A percentile compares a stretch with the other conserved stretches of the same genome.
phyloP scores from a whole-genome alignment of 1,140 invertebrate species.

The Yoshiicerus persimilis region DNA sequence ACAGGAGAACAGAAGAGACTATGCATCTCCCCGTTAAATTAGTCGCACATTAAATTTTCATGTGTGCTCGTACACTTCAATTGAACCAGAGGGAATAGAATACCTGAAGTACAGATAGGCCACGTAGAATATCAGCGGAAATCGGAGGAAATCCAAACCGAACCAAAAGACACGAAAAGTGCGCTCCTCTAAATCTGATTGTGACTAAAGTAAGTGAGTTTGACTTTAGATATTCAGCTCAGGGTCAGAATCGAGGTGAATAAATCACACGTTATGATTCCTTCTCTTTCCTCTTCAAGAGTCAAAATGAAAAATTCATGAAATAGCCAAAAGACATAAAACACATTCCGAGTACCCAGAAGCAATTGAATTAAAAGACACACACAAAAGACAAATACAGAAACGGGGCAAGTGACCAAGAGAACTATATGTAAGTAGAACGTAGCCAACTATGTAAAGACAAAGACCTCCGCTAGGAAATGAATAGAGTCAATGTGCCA shows the following conservation, averaged over 20 bases:
- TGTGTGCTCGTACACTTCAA: background rate
- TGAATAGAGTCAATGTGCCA: background rate
- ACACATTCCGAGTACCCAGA: constrained; percentile 11
- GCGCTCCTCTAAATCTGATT: background rate
- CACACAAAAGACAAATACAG: background rate
- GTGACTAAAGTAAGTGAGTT: background rate
- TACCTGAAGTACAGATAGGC: background rate
- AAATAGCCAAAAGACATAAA: constrained; percentile 32
- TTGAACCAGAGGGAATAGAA: background rate
- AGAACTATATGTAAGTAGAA: background rate
- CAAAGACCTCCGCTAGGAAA: background rate
- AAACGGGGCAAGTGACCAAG: background rate
- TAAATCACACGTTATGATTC: constrained; percentile 43
- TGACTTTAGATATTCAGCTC: constrained; percentile 20
- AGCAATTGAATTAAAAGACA: background rate
- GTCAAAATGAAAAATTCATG: constrained; percentile 49
- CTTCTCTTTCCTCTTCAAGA: constrained; percentile 19
- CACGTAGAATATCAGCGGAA: background rate
- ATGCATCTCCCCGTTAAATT: background rate
- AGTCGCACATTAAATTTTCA: constrained; percentile 5
- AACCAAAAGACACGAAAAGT: background rate
- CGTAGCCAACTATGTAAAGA: background rate
- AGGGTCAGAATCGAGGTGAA: constrained; percentile 19
- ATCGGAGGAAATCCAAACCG: background rate
- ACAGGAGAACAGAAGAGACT: background rate